Evolutionary conservation across 1,140 invertebrate species (phyloP).

Genomic region (Sycophila sp.): DNA sequence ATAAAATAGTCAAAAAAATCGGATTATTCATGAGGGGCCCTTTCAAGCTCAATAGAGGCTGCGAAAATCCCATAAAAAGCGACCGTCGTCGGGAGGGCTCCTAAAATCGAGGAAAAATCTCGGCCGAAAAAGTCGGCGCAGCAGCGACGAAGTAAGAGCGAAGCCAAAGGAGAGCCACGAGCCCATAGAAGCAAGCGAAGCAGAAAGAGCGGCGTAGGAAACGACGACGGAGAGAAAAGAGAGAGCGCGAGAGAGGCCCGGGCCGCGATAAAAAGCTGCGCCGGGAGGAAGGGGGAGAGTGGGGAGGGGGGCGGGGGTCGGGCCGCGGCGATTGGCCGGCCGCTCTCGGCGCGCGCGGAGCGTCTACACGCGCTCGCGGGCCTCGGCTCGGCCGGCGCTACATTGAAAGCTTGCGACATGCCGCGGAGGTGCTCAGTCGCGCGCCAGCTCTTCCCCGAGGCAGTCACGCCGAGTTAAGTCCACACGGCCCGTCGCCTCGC

Average conservation of each 20-base stretch:
- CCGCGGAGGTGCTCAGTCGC: constrained; percentile 58
- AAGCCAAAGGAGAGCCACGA: too few species aligned
- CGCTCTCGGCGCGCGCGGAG: too few species aligned
- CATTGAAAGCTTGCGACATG: constrained; percentile 66
- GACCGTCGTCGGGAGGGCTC: too few species aligned
- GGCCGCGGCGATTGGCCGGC: too few species aligned
- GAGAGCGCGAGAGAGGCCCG: neutral
- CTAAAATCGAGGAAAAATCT: too few species aligned
- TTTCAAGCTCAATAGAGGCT: too few species aligned
- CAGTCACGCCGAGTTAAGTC: neutral
- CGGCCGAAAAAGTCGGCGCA: too few species aligned
- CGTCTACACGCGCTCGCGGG: constrained; percentile 44
- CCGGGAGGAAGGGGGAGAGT: neutral
- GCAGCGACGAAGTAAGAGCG: too few species aligned
- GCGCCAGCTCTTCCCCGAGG: constrained; percentile 57
- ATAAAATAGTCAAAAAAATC: too few species aligned
- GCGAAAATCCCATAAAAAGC: too few species aligned
- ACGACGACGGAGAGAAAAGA: neutral
- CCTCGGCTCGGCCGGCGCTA: constrained; percentile 47
- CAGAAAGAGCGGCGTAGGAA: neutral
- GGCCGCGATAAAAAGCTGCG: neutral
- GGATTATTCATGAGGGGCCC: too few species aligned
- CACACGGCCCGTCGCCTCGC: neutral
- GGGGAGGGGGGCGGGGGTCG: constrained; percentile 32
- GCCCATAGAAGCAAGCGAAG: too few species aligned